A percentile compares a stretch with the other conserved stretches of the same genome.
phyloP scores from a whole-genome alignment of 2,797 vertebrate genomes.

The Pampus argenteus region DNA sequence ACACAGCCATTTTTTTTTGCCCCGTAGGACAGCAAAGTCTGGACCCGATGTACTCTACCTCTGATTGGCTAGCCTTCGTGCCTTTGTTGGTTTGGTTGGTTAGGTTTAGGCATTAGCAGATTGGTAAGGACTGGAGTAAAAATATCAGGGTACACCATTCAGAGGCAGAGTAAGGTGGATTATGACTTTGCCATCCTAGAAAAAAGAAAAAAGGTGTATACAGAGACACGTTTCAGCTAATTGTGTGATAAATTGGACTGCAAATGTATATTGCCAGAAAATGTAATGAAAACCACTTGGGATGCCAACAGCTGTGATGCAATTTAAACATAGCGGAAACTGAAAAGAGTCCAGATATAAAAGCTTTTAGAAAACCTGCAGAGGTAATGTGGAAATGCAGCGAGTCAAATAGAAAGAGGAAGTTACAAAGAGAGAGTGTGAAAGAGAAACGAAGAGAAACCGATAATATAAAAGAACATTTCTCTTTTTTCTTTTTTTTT shows the following conservation, averaged over 20 bases:
- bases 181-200: too few species aligned
- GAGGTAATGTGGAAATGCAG: slow-evolving; percentile 40
- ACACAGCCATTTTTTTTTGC: neutral
- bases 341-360: slow-evolving; percentile 26
- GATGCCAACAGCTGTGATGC: slow-evolving; percentile 38
- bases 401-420: slow-evolving; percentile 28
- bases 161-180: too few species aligned
- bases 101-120: too few species aligned
- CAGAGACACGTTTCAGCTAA: slow-evolving; percentile 33
- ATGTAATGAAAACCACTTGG: slow-evolving; percentile 36
- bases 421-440: slow-evolving; percentile 12
- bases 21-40: too few species aligned
- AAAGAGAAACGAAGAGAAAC: slow-evolving; percentile 27
- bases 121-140: too few species aligned
- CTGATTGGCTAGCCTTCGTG: too few species aligned
- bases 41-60: too few species aligned
- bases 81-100: too few species aligned
- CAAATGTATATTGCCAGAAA: slow-evolving; percentile 27
- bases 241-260: slow-evolving; percentile 36
- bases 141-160: too few species aligned
- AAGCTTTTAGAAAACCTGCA: slow-evolving; percentile 36
- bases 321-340: slow-evolving; percentile 37
- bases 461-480: slow-evolving; percentile 23
- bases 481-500: too few species aligned
- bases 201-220: too few species aligned